phyloP scores from a whole-genome alignment of 2,888 invertebrate genomes.

The Aspidapion aeneum region DNA sequence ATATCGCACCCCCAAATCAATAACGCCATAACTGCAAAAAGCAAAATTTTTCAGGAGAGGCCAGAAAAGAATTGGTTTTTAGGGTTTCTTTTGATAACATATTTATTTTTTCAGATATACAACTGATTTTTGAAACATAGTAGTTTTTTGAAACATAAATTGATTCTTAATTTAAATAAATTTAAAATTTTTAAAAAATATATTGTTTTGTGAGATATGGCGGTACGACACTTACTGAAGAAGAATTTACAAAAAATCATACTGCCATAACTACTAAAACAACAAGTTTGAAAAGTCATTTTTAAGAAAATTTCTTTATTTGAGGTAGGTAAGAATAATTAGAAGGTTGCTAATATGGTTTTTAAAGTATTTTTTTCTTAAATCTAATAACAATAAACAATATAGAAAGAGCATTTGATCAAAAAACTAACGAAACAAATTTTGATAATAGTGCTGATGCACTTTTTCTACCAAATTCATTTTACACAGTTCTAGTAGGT shows the following conservation, averaged over 20 bases:
- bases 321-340: background rate
- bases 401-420: background rate
- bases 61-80: too few species aligned
- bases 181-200: background rate
- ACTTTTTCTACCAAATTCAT: background rate
- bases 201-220: background rate
- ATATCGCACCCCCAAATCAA: too few species aligned
- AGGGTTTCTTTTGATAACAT: too few species aligned
- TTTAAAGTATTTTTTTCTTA: background rate
- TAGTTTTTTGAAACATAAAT: background rate
- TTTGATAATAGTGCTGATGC: background rate
- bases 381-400: background rate
- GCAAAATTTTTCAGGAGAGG: too few species aligned
- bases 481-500: background rate
- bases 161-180: background rate
- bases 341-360: background rate
- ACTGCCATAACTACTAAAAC: background rate
- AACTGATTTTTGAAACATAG: background rate
- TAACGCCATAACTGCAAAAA: too few species aligned
- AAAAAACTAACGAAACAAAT: background rate
- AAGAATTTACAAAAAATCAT: too few species aligned
- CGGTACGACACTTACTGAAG: too few species aligned
- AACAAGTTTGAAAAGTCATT: background rate
- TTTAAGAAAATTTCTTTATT: background rate
- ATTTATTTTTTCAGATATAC: background rate